Evolutionary conservation across 2,888 invertebrate species (phyloP).

Genomic region (Didymodactylos carnosus): DNA sequence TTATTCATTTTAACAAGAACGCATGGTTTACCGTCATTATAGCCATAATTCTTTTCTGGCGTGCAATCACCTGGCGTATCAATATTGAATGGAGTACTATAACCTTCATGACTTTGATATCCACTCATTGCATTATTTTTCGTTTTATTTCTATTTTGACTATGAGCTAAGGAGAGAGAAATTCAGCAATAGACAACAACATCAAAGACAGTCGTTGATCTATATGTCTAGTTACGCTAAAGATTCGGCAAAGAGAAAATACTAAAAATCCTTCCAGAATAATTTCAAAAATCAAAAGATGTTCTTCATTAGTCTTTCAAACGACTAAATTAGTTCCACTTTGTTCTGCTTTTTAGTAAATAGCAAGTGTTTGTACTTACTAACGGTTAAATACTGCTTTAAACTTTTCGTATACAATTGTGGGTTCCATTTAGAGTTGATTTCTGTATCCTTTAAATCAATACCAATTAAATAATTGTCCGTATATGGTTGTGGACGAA

Average conservation of each 20-base stretch:
- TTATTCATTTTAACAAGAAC: background rate
- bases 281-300: no score
- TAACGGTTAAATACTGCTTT: background rate
- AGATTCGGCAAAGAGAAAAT: no score
- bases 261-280: no score
- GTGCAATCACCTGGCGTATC: background rate
- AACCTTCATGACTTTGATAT: background rate
- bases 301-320: no score
- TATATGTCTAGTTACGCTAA: no score
- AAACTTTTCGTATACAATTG: background rate
- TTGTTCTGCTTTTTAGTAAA: no score
- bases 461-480: constrained; percentile 59
- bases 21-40: background rate
- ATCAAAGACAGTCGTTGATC: no score
- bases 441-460: background rate
- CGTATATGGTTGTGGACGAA: constrained; percentile 69
- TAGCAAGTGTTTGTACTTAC: no score
- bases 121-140: background rate
- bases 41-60: background rate
- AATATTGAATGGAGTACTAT: background rate
- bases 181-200: no score
- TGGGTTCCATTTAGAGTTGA: no score
- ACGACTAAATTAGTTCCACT: no score
- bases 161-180: no score
- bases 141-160: background rate